Evolutionary conservation across 1,140 invertebrate genomes (phyloP).

Genomic region (Ceratoteleas bidentatus): DNA sequence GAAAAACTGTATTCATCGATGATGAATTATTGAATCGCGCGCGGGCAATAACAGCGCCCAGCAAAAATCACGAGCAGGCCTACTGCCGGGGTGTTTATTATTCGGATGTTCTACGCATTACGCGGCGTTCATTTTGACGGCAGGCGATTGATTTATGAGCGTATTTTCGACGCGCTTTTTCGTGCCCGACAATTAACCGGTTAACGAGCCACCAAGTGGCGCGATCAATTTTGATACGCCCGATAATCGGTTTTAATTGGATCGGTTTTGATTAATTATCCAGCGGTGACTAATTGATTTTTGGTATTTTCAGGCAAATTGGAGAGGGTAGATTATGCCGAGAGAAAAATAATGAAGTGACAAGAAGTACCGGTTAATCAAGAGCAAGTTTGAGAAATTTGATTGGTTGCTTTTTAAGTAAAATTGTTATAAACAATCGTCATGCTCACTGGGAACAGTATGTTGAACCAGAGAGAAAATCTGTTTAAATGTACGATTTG

Average conservation of each 20-base stretch:
- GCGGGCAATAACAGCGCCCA: background rate
- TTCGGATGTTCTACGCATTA: conserved; percentile 31
- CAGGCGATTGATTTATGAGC: conserved; percentile 19
- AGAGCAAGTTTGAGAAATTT: no score
- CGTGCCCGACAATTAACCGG: conserved; percentile 14
- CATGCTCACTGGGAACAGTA: no score
- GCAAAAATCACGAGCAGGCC: conserved; percentile 3
- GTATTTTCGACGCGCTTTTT: conserved; percentile 20
- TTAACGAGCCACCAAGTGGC: conserved; percentile 17
- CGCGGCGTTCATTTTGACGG: conserved; percentile 17
- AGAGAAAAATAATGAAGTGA: no score
- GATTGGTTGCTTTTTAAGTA: no score
- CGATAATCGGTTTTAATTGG: conserved; percentile 14
- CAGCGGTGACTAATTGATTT: no score
- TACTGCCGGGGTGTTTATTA: conserved; percentile 16
- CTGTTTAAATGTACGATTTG: no score
- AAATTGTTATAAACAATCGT: no score
- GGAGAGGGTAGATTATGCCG: no score
- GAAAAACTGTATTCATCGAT: background rate
- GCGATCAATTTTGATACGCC: conserved; percentile 10
- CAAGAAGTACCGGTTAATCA: no score
- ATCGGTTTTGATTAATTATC: background rate
- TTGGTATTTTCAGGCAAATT: no score
- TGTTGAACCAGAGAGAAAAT: no score
- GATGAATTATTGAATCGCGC: conserved; percentile 42